phyloP scores from a whole-genome alignment of 2,888 invertebrate species.

The Andrena trimmerana region DNA sequence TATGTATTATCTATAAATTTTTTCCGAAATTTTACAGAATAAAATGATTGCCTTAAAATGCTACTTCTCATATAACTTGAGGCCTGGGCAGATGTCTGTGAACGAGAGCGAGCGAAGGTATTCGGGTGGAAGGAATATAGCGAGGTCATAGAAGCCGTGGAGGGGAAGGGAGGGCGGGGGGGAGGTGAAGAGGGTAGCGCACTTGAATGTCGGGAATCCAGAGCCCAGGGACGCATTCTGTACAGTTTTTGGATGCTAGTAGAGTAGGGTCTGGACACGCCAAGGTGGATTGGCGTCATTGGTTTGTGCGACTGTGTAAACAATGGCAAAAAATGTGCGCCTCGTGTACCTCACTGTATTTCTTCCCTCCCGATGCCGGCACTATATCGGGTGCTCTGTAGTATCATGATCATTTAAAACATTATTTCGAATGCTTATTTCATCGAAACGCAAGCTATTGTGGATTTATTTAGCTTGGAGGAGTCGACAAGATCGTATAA shows the following conservation, averaged over 20 bases:
- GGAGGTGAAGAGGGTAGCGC: background rate
- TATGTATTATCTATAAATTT: background rate
- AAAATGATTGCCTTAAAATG: background rate
- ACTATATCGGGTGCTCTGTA: no score
- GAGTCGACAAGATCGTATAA: no score
- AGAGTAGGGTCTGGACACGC: no score
- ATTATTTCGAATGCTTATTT: no score
- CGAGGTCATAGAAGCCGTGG: constrained; percentile 1
- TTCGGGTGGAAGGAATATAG: constrained; percentile 6
- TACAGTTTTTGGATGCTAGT: background rate
- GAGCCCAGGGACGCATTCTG: background rate
- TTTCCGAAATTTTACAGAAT: background rate
- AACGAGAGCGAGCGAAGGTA: background rate
- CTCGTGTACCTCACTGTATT: background rate
- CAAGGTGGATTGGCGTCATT: no score
- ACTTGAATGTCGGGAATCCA: background rate
- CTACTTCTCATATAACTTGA: background rate
- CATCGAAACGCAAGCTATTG: no score
- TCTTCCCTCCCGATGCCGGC: background rate
- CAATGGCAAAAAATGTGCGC: background rate
- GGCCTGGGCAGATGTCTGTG: background rate
- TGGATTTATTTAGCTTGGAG: no score
- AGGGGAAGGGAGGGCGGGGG: background rate
- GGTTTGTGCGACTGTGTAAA: constrained; percentile 1
- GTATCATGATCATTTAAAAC: no score